Evolutionary conservation across 2,797 vertebrate species (phyloP).

Genomic region (Babyrousa celebensis): DNA sequence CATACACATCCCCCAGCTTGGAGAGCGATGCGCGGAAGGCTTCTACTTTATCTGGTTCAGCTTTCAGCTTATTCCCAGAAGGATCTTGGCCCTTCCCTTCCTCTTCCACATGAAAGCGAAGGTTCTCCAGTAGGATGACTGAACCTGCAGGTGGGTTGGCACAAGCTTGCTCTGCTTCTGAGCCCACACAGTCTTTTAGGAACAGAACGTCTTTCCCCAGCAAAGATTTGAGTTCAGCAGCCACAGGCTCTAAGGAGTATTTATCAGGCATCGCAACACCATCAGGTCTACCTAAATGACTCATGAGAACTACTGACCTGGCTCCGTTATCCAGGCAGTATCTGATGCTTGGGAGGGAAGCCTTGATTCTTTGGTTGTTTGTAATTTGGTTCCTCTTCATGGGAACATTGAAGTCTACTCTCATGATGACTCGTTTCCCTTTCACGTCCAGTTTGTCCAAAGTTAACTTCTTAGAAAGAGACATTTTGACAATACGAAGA

Average conservation of each 20-base stretch:
- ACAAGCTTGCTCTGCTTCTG: constrained; percentile 96
- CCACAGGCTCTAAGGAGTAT: constrained; percentile 95
- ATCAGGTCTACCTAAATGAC: constrained; percentile 97
- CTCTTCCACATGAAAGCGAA: constrained; percentile 98
- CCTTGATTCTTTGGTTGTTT: constrained; percentile 99
- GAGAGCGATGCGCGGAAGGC: constrained; percentile 97
- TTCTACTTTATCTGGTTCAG: constrained; percentile 93
- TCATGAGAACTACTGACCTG: constrained; percentile 97
- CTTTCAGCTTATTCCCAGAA: constrained; percentile 97
- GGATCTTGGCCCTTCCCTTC: constrained; percentile 98
- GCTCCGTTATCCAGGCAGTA: constrained; percentile 97
- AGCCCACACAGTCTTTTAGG: constrained; percentile 98
- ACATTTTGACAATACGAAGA: constrained; percentile 91
- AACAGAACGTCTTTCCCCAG: constrained; percentile 94
- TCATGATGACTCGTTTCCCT: constrained; percentile 97
- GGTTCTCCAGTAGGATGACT: constrained; percentile 97
- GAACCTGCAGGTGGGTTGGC: constrained; percentile 94
- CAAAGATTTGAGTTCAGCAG: constrained; percentile 93
- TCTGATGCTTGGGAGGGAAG: constrained; percentile 96
- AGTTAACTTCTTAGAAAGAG: constrained; percentile 97
- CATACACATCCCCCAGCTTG: constrained; percentile 97
- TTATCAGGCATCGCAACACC: constrained; percentile 97
- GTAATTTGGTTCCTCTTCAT: constrained; percentile 98
- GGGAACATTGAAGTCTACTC: constrained; percentile 99
- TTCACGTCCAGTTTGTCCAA: constrained; percentile 97